Conservation (phyloP, 2,797 vertebrate genomes). For the Rhodeus uyekii region DNA sequence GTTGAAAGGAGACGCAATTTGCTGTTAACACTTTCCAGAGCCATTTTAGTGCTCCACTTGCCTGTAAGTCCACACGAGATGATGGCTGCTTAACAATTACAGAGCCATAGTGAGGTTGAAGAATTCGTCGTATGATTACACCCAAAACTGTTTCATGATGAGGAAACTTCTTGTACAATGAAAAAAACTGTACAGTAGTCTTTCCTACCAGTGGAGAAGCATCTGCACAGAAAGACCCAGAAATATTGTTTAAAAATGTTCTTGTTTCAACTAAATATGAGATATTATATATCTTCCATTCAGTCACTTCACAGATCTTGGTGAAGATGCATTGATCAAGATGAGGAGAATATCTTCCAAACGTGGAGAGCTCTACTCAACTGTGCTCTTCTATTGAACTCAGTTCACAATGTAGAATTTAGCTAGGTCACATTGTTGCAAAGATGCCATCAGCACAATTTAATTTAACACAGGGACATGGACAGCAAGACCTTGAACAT, state of each 20-base stretch:
- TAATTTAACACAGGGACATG: slow-evolving; percentile 91
- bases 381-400: not conserved
- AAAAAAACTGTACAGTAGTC: not conserved
- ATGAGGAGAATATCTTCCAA: slow-evolving; percentile 5
- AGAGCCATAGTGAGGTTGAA: not conserved
- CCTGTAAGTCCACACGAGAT: not conserved
- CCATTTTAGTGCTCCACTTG: not conserved
- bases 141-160: not conserved
- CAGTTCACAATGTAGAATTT: not conserved
- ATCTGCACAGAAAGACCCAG: not conserved
- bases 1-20: slow-evolving; percentile 28
- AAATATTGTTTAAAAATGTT: not conserved
- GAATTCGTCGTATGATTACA: not conserved
- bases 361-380: not conserved
- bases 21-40: slow-evolving; percentile 33
- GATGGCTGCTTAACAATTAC: not conserved
- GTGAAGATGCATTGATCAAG: not conserved
- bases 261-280: not conserved
- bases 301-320: not conserved
- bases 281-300: not conserved
- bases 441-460: slow-evolving; percentile 80
- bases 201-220: not conserved
- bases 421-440: not conserved
- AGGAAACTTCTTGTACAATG: not conserved
- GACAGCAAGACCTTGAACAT: slow-evolving; percentile 89